Base-by-base conservation (phyloP, 2,797 vertebrate species). In the Mionectes olivaceus region DNA sequence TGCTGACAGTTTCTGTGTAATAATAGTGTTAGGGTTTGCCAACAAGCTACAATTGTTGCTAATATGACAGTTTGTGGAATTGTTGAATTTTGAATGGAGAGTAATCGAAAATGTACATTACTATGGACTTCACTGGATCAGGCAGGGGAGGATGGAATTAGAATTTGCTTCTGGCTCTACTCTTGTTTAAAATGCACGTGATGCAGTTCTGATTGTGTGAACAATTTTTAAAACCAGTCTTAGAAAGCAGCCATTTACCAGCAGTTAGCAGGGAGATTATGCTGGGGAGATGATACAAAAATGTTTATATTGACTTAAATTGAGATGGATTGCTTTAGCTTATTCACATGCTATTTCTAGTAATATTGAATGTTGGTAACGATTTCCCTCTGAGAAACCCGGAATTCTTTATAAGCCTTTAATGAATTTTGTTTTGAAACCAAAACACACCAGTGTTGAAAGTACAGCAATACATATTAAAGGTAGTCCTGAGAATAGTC, bases 41-140 rank as follows among this genome's bases (percentile, higher is more conserved):
- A 96, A 73, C 3, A 8, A 94, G 70, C 85, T 93, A 86, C 89
- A 84, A 89, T 91, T 91, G 94, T 93, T 94, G 80, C 73, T 96
- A 96, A 96, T 95, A 93, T 84, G 90, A 88, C 90, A 83, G 91
- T 95, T 95, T 93, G 93, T 96, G 90, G 87, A 92, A 94, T 92
- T 94, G 88, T 80, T 93, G 94, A 90, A 94, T 97, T 95, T 92
- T 94, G 94, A 95, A 91, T 95, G 84, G 83, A 71, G 83, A 91
- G 68, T 95, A 95, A 97, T 94, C 91, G 94, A 91, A 94, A 96
- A 91, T 91, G 78, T 89, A 73, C 86, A 78, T 97, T 96, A 94
- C 91, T 77, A 35, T 67, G 77, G 95, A 94, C 69, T 95, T 94
- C 83, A 79, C 83, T 95, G 87, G 59, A 35, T 37, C 44, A 89